A percentile compares a stretch with the other conserved stretches of the same genome.
phyloP scores from a whole-genome alignment of 30 jellyfish, hydroid and myxozoan genomes.

The Catostylus mosaicus region DNA sequence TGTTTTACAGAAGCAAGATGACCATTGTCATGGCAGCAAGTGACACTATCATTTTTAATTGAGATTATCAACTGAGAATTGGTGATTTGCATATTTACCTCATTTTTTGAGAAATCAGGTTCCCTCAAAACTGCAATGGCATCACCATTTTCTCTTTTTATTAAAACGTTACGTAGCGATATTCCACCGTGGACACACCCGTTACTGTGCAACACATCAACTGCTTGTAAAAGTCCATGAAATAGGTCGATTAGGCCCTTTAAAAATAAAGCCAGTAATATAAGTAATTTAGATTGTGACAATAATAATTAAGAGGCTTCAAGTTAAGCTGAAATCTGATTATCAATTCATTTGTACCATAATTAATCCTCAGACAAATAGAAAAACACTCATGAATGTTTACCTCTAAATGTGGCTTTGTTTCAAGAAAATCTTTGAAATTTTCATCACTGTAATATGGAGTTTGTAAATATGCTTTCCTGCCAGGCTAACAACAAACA shows the following conservation, averaged over 20 bases:
- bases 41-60: neutral
- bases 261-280: neutral
- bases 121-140: constrained; percentile 31
- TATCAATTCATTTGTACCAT: no score
- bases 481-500: constrained; percentile 40
- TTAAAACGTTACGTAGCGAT: constrained; percentile 17
- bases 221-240: constrained; percentile 18
- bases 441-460: constrained; percentile 16
- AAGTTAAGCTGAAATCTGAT: no score
- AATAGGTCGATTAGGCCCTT: constrained; percentile 9
- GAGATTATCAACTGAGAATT: neutral
- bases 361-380: no score
- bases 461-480: constrained; percentile 60
- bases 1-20: no score
- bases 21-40: no score
- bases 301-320: no score
- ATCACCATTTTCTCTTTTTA: neutral
- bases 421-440: constrained; percentile 8
- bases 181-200: constrained; percentile 39
- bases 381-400: no score
- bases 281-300: no score
- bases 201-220: constrained; percentile 22
- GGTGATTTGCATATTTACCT: constrained; percentile 9
- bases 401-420: constrained; percentile 43
- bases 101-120: constrained; percentile 49